Conservation (phyloP, 1,140 invertebrate genomes). For the Papilio helenus region DNA sequence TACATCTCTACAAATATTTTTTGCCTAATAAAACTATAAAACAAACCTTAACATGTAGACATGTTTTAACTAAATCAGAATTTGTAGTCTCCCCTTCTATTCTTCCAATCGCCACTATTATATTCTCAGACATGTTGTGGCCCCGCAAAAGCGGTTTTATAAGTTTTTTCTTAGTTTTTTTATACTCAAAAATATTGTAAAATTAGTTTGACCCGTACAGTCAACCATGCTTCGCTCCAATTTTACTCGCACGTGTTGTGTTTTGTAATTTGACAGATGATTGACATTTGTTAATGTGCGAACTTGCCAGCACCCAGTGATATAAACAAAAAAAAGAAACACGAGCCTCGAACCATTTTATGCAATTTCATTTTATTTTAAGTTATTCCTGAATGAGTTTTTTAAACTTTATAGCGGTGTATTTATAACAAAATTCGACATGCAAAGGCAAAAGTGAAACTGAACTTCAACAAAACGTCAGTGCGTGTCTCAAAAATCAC, state of each 20-base stretch:
- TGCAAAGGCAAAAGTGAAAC: too few species aligned
- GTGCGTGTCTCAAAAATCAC: too few species aligned
- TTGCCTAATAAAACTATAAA: constrained; percentile 8
- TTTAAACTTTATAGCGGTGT: too few species aligned
- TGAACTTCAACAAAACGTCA: too few species aligned
- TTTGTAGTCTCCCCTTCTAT: constrained; percentile 58
- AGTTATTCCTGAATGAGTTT: too few species aligned
- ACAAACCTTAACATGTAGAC: constrained; percentile 63
- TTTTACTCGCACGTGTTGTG: constrained; percentile 23
- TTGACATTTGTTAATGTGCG: background rate
- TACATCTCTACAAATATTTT: background rate
- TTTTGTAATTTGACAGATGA: background rate
- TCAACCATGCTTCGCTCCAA: constrained; percentile 1
- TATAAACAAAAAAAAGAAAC: too few species aligned
- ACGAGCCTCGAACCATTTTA: too few species aligned
- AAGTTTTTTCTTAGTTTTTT: constrained; percentile 18
- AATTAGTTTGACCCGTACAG: constrained; percentile 35
- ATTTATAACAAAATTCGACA: too few species aligned
- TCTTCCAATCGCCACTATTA: constrained; percentile 49
- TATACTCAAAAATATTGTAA: constrained; percentile 42
- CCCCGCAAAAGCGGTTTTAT: constrained; percentile 26
- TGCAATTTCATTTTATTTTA: too few species aligned
- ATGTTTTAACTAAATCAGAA: constrained; percentile 57
- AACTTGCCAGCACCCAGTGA: too few species aligned
- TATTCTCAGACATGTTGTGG: constrained; percentile 59